Conservation (phyloP, 2,797 vertebrate genomes). For the Platalea minor region DNA sequence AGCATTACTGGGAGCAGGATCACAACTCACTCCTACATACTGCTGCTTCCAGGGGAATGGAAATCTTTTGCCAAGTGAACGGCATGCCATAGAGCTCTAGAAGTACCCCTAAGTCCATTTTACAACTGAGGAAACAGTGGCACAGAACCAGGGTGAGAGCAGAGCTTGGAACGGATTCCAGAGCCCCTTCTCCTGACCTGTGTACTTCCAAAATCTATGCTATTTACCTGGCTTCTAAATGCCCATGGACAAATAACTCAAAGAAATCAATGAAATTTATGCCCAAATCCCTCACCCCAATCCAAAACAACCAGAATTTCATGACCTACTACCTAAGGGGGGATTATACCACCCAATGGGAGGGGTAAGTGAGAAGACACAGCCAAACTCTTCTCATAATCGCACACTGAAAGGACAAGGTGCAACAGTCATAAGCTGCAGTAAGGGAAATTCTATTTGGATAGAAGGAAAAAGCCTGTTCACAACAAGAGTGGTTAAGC, state of each 20-base stretch:
- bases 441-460: not conserved
- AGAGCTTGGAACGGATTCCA: not conserved
- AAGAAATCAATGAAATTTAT: not conserved
- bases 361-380: not conserved
- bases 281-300: not conserved
- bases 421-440: not conserved
- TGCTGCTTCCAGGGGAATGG: not conserved
- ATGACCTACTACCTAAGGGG: not conserved
- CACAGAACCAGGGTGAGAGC: not conserved
- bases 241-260: not conserved
- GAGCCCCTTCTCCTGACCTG: not conserved
- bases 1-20: not conserved
- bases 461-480: not conserved
- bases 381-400: not conserved
- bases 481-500: slow-evolving; percentile 45
- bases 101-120: not conserved
- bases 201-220: not conserved
- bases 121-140: not conserved
- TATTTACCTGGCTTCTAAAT: not conserved
- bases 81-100: not conserved
- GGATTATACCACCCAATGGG: not conserved
- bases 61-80: not conserved
- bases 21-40: not conserved
- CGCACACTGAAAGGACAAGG: not conserved
- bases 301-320: not conserved